Percentiles rank a stretch among this genome's conserved stretches.
Conservation (phyloP, 2,888 invertebrate species). For the Trachelus stipa region DNA sequence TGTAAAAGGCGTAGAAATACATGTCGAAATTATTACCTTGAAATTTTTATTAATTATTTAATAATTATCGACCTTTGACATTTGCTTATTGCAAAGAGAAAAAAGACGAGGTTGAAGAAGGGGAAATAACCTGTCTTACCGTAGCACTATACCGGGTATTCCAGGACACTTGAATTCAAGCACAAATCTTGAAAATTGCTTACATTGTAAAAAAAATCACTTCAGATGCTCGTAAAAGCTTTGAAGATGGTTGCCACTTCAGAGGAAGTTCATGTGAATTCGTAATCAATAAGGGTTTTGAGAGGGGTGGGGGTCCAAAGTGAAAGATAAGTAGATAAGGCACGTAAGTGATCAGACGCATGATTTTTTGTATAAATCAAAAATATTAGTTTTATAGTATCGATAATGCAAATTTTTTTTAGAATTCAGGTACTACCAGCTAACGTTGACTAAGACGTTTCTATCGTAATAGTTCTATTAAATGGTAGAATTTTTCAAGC, state of each 20-base stretch:
- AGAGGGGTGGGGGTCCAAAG: neutral
- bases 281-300: neutral
- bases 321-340: neutral
- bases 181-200: neutral
- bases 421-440: neutral
- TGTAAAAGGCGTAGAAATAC: no score
- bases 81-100: neutral
- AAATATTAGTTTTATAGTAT: neutral
- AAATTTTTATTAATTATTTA: neutral
- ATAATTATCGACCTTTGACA: neutral
- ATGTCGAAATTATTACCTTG: neutral
- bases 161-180: neutral
- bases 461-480: slow-evolving; percentile 39
- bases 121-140: neutral
- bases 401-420: neutral
- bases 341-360: neutral
- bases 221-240: neutral
- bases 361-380: neutral
- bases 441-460: neutral
- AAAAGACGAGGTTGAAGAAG: neutral
- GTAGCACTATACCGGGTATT: neutral
- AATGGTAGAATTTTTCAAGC: slow-evolving; percentile 50
- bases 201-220: neutral
- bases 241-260: neutral
- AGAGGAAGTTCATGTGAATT: neutral